Base-by-base conservation (phyloP, 2,888 invertebrate species). In the Pantelozetes paolii region DNA sequence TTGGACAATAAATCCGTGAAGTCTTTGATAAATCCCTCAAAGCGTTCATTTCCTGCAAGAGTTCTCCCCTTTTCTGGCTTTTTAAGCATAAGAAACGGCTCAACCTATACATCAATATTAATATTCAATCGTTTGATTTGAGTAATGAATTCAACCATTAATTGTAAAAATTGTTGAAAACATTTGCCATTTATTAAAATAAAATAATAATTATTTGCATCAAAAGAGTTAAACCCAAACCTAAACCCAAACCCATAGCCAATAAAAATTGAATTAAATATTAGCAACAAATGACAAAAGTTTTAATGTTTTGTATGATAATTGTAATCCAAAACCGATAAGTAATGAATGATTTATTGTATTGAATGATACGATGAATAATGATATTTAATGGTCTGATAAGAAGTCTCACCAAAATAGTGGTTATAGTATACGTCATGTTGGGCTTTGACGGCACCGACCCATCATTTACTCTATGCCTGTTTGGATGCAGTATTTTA, bases 11-110 rank as follows among this genome's bases (percentile, higher is more conserved):
- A 84, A 80, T 92, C 90, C 1, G 91, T 90, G 42, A 96, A 85
- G 81, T 96, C 95, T 81, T 94, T 92, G 83, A 93, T 94, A 82
- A 93, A 96, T 71, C 96, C 96, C 81, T 92, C 89, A 80, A 89
- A 91, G 69, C 88, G 86, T 77, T 92, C 90, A 80, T 92, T 91
- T 72, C 90, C 91, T 59, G 84, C 84, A 57, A 88, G 82, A 71
- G 85, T 85, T 79, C 89, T 76, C 1, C 78, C 88, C 11, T 86
- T 85, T 74, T 88, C 88, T 2, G 88, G 85, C 76, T 86, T 86
- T 80, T 88, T 88, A 78, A 87, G 82, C 90, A 92, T 92, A 79
- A 94, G 88, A 80, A 91, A 94, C 0, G 94, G 94, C 79, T 92
- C 93, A 83, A 93, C 92, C 88, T 88, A 80, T 36, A 36, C 5